Percentiles rank a stretch among this genome's conserved stretches.
Evolutionary conservation across 2,888 invertebrate species (phyloP).

Genomic region (Tethea ocularis): DNA sequence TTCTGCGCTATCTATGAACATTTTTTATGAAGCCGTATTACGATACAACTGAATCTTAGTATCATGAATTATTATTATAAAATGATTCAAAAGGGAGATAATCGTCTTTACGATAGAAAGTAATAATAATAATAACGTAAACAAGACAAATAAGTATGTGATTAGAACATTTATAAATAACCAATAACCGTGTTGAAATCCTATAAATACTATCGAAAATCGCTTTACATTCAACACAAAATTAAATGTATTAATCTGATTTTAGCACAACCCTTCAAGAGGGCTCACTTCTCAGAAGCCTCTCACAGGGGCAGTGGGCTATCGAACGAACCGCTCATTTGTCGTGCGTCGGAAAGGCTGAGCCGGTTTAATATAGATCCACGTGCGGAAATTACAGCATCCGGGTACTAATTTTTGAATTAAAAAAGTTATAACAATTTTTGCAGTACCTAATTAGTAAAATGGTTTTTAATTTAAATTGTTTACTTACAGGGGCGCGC

Average conservation of each 20-base stretch:
- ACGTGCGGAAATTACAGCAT: constrained; percentile 69
- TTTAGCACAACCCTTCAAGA: constrained; percentile 73
- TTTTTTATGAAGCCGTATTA: neutral
- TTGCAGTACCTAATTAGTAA: constrained; percentile 12
- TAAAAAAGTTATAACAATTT: constrained; percentile 31
- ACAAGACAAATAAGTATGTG: neutral
- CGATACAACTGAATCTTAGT: neutral
- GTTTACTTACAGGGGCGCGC: constrained; percentile 80
- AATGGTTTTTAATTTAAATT: constrained; percentile 14
- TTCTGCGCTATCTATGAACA: neutral
- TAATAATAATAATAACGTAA: neutral
- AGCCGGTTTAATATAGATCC: constrained; percentile 62
- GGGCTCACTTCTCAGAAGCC: constrained; percentile 63
- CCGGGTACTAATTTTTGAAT: constrained; percentile 46
- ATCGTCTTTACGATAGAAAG: neutral
- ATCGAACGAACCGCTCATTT: constrained; percentile 80
- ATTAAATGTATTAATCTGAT: constrained; percentile 51
- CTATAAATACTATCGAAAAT: constrained; percentile 23
- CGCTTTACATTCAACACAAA: constrained; percentile 42
- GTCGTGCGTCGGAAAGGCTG: constrained; percentile 67
- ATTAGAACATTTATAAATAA: neutral
- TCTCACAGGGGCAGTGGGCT: constrained; percentile 83
- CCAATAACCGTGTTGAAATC: constrained; percentile 1
- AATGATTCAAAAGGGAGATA: neutral
- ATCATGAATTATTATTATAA: neutral